Base-by-base conservation (phyloP, 2,113 vertebrate species). In the Aix galericulata region DNA sequence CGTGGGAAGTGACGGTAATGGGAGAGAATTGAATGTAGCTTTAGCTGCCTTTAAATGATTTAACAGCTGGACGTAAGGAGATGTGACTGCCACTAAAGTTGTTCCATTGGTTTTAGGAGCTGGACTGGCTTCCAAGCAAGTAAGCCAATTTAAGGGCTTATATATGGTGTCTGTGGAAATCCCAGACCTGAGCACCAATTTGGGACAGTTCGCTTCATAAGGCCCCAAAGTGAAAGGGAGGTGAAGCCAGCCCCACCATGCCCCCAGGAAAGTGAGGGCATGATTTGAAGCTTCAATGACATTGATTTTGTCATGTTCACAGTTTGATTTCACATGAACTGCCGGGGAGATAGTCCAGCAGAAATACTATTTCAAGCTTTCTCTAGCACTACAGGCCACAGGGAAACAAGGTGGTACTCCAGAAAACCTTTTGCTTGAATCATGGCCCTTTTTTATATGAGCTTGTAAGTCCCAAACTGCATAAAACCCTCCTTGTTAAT, bases 1-100 rank as follows among this genome's bases (percentile, higher is more conserved):
- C 66, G 40, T 86, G 91, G 92, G 95, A 77, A 88, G 77, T 81
- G 94, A 94, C 83, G 60, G 87, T 64, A 25, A 76, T 53, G 88
- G 74, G 78, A 84, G 38, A 52, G 86, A 40, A 56, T 27, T 16
- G 73, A 67, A 58, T 52, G 94, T 21, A 44, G 86, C 56, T 82
- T 20, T 4, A 18, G 86, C 91, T 82, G 77, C 81, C 73, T 72
- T 1, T 18, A 18, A 87, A 53, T n/a, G 91, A 46, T 94, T 89
- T 72, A 5, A 26, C 96, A 94, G 86, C 93, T 95, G 96, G 56
- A 18, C 13, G 9, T 13, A n/a, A 31, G 91, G 86, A 83, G 80
- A 34, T 75, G 85, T 26, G 78, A 7, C 26, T 52, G 75, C 53
- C 88, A 31, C 44, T 27, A 2, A 36, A 26, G 34, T 13, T n/a